These are phyloP conservation scores for Acomys russatus DNA, from an alignment of 2,797 vertebrate genomes.

Conservation along the genomic window DNA sequence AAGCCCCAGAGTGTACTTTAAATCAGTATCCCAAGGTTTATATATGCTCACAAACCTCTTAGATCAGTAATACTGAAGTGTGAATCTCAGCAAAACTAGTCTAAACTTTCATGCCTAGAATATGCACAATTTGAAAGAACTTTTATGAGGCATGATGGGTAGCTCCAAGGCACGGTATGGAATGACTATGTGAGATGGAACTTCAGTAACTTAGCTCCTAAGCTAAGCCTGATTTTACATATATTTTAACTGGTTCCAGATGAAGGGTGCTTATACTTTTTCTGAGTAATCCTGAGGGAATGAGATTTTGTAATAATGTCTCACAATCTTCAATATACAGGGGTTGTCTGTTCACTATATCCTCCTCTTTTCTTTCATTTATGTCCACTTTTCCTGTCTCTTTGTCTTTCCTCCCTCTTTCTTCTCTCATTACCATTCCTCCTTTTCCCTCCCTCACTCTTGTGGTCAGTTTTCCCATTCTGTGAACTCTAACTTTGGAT, in stretches of 20 bases:
- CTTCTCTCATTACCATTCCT: too few species aligned
- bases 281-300: not conserved
- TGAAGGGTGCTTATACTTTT: not conserved
- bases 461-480: not conserved
- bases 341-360: not conserved
- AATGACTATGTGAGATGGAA: not conserved
- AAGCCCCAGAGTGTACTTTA: slow-evolving; percentile 73
- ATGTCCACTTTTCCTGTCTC: not conserved
- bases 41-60: slow-evolving; percentile 70
- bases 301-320: slow-evolving; percentile 3
- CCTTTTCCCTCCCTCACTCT: too few species aligned
- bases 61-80: slow-evolving; percentile 76
- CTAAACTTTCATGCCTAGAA: slow-evolving; percentile 63
- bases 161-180: not conserved
- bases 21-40: slow-evolving; percentile 74
- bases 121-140: slow-evolving; percentile 47
- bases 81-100: slow-evolving; percentile 77
- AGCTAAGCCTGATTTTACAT: not conserved
- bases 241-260: not conserved
- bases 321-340: not conserved
- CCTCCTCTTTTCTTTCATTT: not conserved
- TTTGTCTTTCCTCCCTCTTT: accelerated
- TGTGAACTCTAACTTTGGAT: not conserved
- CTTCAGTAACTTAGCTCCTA: not conserved
- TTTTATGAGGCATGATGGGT: slow-evolving; percentile 16